Evolutionary conservation across 2,888 invertebrate species (phyloP).

Genomic region (Athalia circularis): DNA sequence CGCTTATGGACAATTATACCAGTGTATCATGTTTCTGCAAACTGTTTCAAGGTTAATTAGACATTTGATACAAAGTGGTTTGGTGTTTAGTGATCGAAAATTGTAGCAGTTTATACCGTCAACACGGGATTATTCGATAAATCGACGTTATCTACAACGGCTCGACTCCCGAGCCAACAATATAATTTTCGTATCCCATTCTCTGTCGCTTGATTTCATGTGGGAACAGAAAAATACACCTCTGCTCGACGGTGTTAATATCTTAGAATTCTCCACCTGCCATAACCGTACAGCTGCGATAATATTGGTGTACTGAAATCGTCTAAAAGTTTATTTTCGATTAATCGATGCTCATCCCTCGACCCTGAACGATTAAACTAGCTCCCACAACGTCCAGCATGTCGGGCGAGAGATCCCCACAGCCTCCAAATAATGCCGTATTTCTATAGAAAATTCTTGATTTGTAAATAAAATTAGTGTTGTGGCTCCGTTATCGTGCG

Average conservation of each 20-base stretch:
- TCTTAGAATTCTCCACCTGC: background rate
- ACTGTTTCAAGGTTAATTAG: conserved; percentile 25
- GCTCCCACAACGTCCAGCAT: conserved; percentile 41
- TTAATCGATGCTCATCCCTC: conserved; percentile 40
- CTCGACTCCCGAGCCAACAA: conserved; percentile 19
- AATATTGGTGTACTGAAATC: background rate
- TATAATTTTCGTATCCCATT: conserved; percentile 17
- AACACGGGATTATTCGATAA: conserved; percentile 23
- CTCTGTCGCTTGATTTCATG: background rate
- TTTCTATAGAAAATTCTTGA: conserved; percentile 32
- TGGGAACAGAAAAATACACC: background rate
- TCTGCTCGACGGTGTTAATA: background rate
- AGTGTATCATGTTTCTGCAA: background rate
- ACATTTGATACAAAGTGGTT: conserved; percentile 33
- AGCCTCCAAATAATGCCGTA: conserved; percentile 42
- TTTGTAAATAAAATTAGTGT: conserved; percentile 42
- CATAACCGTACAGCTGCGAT: background rate
- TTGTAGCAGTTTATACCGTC: conserved; percentile 2
- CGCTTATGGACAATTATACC: background rate
- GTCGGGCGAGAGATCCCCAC: conserved; percentile 40
- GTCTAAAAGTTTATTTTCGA: conserved; percentile 18
- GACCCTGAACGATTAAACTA: conserved; percentile 36
- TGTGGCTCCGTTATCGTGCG: conserved; percentile 24
- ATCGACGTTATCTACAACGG: conserved; percentile 14
- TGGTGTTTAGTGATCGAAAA: conserved; percentile 7